Percentiles rank a stretch among this genome's conserved stretches.
These are phyloP conservation scores for Ia io DNA, from an alignment of 2,113 vertebrate species.

Conservation along the genomic window DNA sequence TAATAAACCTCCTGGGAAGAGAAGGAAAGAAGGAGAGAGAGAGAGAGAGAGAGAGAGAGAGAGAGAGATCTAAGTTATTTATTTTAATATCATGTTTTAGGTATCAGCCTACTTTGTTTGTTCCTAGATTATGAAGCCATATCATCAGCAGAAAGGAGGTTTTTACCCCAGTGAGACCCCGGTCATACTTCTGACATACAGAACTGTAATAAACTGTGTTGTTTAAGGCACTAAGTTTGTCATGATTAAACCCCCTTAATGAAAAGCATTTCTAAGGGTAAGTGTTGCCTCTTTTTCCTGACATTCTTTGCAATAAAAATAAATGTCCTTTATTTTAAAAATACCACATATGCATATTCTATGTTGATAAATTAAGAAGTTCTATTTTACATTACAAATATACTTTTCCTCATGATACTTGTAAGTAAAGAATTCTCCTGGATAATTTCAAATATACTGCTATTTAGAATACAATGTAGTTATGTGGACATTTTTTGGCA, in stretches of 20 bases:
- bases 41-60: background rate
- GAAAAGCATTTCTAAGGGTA: background rate
- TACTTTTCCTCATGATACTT: background rate
- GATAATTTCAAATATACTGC: background rate
- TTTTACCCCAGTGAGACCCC: background rate
- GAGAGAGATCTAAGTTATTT: background rate
- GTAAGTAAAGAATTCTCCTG: background rate
- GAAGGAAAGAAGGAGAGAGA: background rate
- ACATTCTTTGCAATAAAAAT: background rate
- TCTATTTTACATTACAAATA: background rate
- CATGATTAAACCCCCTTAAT: background rate
- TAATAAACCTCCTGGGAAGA: background rate
- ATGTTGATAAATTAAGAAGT: background rate
- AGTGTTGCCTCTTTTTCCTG: background rate
- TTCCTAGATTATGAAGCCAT: background rate
- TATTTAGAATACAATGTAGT: background rate
- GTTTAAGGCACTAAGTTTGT: background rate
- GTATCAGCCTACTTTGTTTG: background rate
- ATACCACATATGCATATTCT: background rate
- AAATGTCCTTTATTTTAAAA: background rate
- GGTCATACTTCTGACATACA: background rate
- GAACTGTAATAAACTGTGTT: background rate
- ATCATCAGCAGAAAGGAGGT: background rate
- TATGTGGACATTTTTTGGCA: background rate
- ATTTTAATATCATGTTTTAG: background rate